phyloP scores from a whole-genome alignment of 2,113 vertebrate genomes.

The Paradoxurus hermaphroditus region DNA sequence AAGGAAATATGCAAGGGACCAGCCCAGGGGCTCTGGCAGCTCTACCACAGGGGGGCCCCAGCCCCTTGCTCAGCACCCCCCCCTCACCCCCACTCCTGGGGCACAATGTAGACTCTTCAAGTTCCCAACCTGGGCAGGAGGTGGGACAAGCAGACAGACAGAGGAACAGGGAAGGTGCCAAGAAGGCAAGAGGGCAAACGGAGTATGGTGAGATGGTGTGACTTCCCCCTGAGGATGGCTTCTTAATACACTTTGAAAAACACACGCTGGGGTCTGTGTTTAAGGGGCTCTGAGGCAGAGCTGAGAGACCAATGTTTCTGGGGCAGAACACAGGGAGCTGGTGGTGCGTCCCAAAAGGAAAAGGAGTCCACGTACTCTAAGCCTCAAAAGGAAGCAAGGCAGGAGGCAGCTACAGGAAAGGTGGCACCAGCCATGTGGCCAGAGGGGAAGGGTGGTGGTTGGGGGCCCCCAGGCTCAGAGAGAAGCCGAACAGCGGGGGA shows the following conservation, averaged over 20 bases:
- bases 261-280: background rate
- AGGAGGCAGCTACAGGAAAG: background rate
- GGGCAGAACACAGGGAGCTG: background rate
- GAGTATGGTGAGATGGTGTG: background rate
- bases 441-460: no score
- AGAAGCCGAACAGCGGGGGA: background rate
- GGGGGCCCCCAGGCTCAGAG: background rate
- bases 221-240: background rate
- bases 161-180: rapidly evolving
- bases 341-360: background rate
- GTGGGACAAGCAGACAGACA: background rate
- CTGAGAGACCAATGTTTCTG: background rate
- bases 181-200: background rate
- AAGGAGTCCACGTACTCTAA: background rate
- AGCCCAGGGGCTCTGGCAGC: background rate
- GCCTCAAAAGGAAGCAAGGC: background rate
- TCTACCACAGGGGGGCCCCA: background rate
- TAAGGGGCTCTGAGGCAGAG: background rate
- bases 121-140: no score
- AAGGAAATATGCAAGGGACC: background rate
- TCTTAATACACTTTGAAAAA: background rate
- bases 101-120: background rate
- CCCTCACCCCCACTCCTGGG: background rate
- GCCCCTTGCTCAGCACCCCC: background rate
- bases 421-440: background rate